Base-by-base conservation (phyloP, 2,113 vertebrate genomes). In the Leptosomus discolor region DNA sequence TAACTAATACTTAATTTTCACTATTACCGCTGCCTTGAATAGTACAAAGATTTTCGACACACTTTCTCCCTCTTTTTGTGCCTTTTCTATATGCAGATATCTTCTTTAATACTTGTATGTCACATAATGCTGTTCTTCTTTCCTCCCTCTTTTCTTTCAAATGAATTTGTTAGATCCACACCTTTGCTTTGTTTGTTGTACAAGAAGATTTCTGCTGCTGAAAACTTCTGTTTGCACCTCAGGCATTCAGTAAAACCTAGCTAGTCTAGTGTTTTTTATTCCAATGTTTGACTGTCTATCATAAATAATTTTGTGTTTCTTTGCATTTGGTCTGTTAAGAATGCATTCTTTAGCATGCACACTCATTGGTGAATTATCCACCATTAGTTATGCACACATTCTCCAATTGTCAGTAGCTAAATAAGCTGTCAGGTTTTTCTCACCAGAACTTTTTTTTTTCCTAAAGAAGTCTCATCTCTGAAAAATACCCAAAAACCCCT, bases 131-230 rank as follows among this genome's bases (percentile, higher is more conserved):
- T 8, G 27, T 41, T 65, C 5, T 56, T 12, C 41, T n/a, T 50
- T 41, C 27, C 8, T 2, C 16, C 9, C 7, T 1, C 0, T 12
- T 48, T 1, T n/a, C 30, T 48, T 65, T 60, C 45, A 65, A 7
- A 60, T 70, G 5, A 26, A 23, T 70, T 75, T 90, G 13, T 58
- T 69, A 64, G 34, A 41, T 85, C 26, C n/a, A 41, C 21, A 39
- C 7, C 48, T 76, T 68, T 7, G 8, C 45, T 56, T 57, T 60
- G 11, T 0, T 67, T 78, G 64, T 58, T 34, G 20, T 24, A 15
- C 20, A n/a, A 77, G 57, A 11, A 61, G 8, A 73, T 29, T 58
- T 14, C 9, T 64, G 29, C 78, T 69, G 19, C 43, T 75, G 30
- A 46, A 69, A 69, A 64, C 43, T 68, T 57, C 19, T n/a, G 11